Base-by-base conservation (phyloP, 2,113 vertebrate genomes). In the Phylloscopus trochilus region DNA sequence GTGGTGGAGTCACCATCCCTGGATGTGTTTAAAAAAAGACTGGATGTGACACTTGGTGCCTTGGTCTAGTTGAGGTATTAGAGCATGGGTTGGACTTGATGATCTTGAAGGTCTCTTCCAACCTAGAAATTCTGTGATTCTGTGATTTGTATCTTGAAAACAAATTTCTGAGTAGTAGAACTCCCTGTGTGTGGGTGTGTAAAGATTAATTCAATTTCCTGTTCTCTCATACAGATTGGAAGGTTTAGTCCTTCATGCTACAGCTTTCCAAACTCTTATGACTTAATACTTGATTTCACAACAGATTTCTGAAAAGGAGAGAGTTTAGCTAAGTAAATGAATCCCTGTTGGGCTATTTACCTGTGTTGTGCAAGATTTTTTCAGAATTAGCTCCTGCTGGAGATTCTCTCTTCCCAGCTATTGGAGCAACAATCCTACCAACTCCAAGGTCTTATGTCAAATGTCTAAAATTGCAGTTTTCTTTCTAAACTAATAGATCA, bases 181-280 rank as follows among this genome's bases (percentile, higher is more conserved):
- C 59, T 92, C 79, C 39, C 26, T 39, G 27, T 66, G 63, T 93
- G 79, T 59, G 75, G 39, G 35, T 90, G 58, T 68, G n/a, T 90
- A 70, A 85, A 91, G 87, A 94, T 88, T 67, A 91, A 88, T 85
- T 75, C 39, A 47, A 43, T 94, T 96, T 94, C 78, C 87, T 93
- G 51, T 91, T 92, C 72, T 91, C 76, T 89, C 73, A 70, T 62
- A 77, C 21, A 13, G 19, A 87, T 35, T 89, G 86, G 68, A 92
- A 77, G 52, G 47, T 74, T 94, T 90, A 90, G 60, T 83, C 64
- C 86, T 95, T 86, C 35, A 41, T 84, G 64, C 83, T 39, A 1
- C 26, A 43, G 68, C 51, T 51, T 92, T 90, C 87, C 87, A 95
- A 80, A 69, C 22, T 69, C 47, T 74, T 46, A 13, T 92, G 84